Conservation (phyloP, 2,113 vertebrate species). For the Pygoscelis antarcticus region DNA sequence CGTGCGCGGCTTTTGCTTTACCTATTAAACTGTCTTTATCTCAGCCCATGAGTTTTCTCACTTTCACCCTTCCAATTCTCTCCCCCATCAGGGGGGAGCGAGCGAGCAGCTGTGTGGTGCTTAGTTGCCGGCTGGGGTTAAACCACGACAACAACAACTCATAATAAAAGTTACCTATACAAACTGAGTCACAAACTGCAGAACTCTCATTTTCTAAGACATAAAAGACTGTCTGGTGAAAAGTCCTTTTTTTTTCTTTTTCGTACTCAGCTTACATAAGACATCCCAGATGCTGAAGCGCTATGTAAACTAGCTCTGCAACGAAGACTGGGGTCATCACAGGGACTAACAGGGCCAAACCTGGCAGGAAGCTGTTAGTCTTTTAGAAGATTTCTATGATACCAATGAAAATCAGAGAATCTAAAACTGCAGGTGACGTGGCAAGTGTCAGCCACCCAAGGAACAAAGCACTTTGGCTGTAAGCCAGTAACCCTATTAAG, state of each 20-base stretch:
- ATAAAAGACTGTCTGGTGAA: not conserved
- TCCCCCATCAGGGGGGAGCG: no score
- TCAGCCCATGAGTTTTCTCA: no score
- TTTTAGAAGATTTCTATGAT: not conserved
- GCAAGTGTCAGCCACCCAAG: not conserved
- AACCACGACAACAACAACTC: not conserved
- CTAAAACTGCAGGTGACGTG: not conserved
- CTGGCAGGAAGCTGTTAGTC: not conserved
- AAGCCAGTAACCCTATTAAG: not conserved
- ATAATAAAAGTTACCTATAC: not conserved
- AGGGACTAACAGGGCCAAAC: not conserved
- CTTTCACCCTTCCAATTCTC: no score
- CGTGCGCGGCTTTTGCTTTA: no score
- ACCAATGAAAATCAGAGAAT: not conserved
- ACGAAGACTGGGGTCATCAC: not conserved
- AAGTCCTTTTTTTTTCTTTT: not conserved
- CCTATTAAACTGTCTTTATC: no score
- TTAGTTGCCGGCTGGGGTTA: no score
- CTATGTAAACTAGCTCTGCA: not conserved
- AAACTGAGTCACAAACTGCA: not conserved
- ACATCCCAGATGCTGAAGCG: not conserved
- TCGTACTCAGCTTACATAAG: not conserved
- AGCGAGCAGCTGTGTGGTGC: no score
- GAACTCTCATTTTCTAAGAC: not conserved
- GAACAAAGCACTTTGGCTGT: not conserved